These are phyloP conservation scores for Podarcis lilfordi DNA, from an alignment of 2,797 vertebrate genomes.

Conservation along the genomic window DNA sequence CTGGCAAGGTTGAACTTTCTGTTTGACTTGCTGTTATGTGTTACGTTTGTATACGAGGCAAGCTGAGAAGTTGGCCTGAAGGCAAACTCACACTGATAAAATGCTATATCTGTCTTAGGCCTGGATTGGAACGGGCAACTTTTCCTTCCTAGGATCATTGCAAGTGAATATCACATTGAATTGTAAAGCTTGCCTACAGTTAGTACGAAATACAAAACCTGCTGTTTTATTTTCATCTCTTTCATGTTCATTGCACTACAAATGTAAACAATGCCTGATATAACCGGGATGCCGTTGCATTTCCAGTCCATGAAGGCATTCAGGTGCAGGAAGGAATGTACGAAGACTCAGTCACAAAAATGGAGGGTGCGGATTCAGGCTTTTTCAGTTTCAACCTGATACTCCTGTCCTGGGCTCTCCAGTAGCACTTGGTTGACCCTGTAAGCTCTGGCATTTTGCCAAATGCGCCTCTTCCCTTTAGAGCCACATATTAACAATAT, in stretches of 20 bases:
- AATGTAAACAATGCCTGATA: fast-evolving
- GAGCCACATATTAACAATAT: background rate
- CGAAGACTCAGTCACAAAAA: background rate
- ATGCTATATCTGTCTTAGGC: background rate
- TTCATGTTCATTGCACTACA: background rate
- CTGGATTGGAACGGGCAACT: background rate
- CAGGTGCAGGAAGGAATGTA: background rate
- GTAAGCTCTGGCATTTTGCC: background rate
- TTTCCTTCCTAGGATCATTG: background rate
- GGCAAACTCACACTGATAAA: background rate
- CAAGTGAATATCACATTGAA: background rate
- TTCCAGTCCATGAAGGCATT: background rate
- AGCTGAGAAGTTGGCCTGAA: background rate
- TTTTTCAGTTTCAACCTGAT: background rate
- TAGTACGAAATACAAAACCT: background rate
- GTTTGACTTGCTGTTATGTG: background rate
- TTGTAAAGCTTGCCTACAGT: background rate
- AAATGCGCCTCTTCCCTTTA: background rate
- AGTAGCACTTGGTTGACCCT: background rate
- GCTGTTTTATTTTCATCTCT: too few relatives aligned
- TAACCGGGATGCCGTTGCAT: background rate
- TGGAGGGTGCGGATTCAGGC: background rate
- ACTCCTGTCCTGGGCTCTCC: background rate
- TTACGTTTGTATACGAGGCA: background rate
- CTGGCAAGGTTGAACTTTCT: background rate